These are phyloP conservation scores for Ceyx margarethae DNA, from an alignment of 2,113 vertebrate species.

Conservation along the genomic window DNA sequence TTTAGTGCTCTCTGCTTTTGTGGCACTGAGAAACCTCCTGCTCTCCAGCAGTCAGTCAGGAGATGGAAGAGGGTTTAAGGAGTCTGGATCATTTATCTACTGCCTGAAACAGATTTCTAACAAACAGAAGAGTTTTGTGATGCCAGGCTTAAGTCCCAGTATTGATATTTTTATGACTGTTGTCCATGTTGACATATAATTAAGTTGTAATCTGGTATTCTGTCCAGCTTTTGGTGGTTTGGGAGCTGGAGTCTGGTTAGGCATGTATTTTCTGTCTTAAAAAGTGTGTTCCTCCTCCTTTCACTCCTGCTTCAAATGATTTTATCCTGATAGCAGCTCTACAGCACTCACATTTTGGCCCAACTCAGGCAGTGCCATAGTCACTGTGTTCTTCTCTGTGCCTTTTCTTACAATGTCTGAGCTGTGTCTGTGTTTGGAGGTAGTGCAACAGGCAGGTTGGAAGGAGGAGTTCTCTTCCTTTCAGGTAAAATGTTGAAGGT, in stretches of 20 bases:
- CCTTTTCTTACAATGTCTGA: background rate
- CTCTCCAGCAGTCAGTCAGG: background rate
- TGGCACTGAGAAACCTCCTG: background rate
- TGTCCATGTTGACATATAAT: background rate
- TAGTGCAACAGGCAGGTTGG: background rate
- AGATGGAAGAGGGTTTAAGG: background rate
- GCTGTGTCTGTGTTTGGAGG: background rate
- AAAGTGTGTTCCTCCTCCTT: background rate
- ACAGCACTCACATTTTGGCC: background rate
- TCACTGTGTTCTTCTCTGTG: background rate
- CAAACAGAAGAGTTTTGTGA: background rate
- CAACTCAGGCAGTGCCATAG: background rate
- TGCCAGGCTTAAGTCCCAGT: background rate
- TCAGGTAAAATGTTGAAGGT: background rate
- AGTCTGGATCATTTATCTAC: conserved; percentile 4
- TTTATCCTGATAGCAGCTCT: background rate
- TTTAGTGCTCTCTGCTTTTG: background rate
- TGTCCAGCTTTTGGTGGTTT: background rate
- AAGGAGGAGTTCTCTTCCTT: background rate
- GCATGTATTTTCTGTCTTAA: background rate
- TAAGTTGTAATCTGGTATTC: background rate
- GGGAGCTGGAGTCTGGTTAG: background rate
- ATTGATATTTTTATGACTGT: conserved; percentile 13
- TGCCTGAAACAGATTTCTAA: background rate
- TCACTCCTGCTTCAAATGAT: background rate